Percentiles rank a stretch among this genome's conserved stretches.
Conservation (phyloP, 2,113 vertebrate genomes). For the Garra rufa region DNA sequence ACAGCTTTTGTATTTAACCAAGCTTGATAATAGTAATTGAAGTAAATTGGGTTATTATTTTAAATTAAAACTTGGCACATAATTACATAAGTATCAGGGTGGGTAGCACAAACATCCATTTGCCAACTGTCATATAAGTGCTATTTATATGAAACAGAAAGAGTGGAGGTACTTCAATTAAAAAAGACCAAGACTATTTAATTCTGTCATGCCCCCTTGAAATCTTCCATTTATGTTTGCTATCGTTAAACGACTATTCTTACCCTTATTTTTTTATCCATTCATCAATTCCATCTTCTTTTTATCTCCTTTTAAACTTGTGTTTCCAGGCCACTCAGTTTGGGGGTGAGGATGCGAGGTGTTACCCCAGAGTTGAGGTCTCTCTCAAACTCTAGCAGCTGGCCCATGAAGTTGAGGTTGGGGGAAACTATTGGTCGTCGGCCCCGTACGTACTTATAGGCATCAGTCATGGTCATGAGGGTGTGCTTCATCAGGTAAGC, state of each 20-base stretch:
- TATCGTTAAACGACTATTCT: conserved; percentile 4
- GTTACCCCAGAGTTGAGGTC: conserved; percentile 86
- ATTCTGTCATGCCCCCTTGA: conserved; percentile 43
- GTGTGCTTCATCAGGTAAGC: conserved; percentile 90
- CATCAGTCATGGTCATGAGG: conserved; percentile 86
- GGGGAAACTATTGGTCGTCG: conserved; percentile 83
- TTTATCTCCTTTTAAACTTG: conserved; percentile 72
- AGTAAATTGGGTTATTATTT: conserved; percentile 49
- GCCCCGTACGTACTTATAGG: conserved; percentile 85
- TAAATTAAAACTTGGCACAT: conserved; percentile 73
- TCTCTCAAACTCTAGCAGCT: conserved; percentile 84
- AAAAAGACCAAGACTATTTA: background rate
- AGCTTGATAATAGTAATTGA: conserved; percentile 42
- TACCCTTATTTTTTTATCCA: background rate
- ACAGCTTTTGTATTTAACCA: conserved; percentile 15
- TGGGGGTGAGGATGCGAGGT: conserved; percentile 83
- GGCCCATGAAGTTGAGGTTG: conserved; percentile 88
- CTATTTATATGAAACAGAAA: conserved; percentile 55
- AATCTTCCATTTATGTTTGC: background rate
- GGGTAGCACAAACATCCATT: conserved; percentile 56
- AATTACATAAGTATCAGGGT: conserved; percentile 61
- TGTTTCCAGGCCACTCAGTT: conserved; percentile 82
- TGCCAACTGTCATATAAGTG: conserved; percentile 50
- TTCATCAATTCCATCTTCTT: background rate
- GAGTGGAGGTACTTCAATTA: conserved; percentile 20